Evolutionary conservation across 2,797 vertebrate genomes (phyloP), one percentile per base, ranked within the genome.

Genomic region (Sphaeramia orbicularis): DNA sequence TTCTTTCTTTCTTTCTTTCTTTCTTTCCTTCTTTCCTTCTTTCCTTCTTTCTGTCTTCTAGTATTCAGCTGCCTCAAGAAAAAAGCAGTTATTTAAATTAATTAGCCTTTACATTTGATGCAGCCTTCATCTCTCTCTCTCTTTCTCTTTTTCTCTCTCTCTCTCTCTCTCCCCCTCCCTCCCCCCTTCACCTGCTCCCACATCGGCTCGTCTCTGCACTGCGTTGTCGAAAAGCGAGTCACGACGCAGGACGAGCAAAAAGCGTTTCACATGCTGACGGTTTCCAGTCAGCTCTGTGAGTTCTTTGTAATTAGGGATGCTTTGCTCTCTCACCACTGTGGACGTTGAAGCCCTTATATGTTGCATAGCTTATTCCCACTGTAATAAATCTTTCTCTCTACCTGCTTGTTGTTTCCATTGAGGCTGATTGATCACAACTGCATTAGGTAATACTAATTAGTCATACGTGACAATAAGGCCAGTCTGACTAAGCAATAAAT

Each of bases 381-480:
- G 13, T 19, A 14, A 76, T 68, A 32, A 60, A 65, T 71, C 10
- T 67, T 47, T 61, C 58, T 72, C 65, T 70, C 68, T 49, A 69
- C 55, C 18, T 13, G 3, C 50, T 70, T 59, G 32, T 44, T 44
- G 40, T 78, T 71, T 73, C 36, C 41, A 47, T 36, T 42, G 50
- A 62, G 52, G 48, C 52, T 32, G 62, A 74, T 49, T 74, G 61
- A 82, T 77, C 64, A 61, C 52, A 49, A 21, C 51, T 62, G 56
- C 53, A 48, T 57, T 65, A 71, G 16, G 42, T 52, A 4, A 21
- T 24, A 15, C 52, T 65, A 65, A 71, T 84, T 64, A 63, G 44
- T 66, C 67, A 58, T 59, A 62, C 64, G 37, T 68, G 69, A 66
- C 65, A 51, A 56, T 52, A 51, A 60, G 40, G 42, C 13, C 32